Evolutionary conservation across 2,797 vertebrate genomes (phyloP).

Genomic region (Pipistrellus kuhlii): DNA sequence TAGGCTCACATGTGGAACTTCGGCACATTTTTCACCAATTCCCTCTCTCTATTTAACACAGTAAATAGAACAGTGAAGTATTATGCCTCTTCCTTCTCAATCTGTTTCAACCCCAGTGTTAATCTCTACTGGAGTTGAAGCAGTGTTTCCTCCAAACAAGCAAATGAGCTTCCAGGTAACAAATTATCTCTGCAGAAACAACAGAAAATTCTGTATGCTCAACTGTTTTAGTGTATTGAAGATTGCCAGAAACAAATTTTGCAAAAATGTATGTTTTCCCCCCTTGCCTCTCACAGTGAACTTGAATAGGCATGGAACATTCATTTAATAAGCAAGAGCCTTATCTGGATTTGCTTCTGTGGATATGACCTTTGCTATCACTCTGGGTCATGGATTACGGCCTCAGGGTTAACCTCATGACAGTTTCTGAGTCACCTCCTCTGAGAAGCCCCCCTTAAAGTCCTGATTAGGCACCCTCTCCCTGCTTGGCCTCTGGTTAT

Average conservation of each 20-base stretch:
- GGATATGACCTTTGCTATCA: background rate
- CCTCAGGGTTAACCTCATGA: background rate
- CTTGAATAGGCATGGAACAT: background rate
- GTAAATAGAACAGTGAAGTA: slow-evolving; percentile 81
- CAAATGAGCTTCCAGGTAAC: slow-evolving; percentile 79
- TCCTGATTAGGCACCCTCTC: too few species aligned
- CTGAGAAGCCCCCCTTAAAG: too few species aligned
- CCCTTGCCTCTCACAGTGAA: slow-evolving; percentile 23
- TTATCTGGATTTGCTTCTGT: background rate
- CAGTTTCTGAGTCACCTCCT: too few species aligned
- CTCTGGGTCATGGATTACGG: background rate
- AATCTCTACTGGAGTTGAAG: slow-evolving; percentile 78
- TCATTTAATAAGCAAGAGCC: background rate
- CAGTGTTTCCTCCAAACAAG: slow-evolving; percentile 80
- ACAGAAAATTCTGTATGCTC: slow-evolving; percentile 76
- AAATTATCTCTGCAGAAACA: slow-evolving; percentile 81
- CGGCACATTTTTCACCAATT: slow-evolving; percentile 84
- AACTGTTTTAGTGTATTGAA: slow-evolving; percentile 68
- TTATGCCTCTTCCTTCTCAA: slow-evolving; percentile 71
- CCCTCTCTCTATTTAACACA: slow-evolving; percentile 84
- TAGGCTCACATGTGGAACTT: slow-evolving; percentile 75
- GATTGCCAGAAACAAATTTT: slow-evolving; percentile 69
- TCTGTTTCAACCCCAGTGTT: slow-evolving; percentile 77
- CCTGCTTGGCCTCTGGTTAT: background rate
- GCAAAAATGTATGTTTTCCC: slow-evolving; percentile 30